These are phyloP conservation scores for Pteronotus mesoamericanus DNA, from an alignment of 2,797 vertebrate species.

Conservation along the genomic window DNA sequence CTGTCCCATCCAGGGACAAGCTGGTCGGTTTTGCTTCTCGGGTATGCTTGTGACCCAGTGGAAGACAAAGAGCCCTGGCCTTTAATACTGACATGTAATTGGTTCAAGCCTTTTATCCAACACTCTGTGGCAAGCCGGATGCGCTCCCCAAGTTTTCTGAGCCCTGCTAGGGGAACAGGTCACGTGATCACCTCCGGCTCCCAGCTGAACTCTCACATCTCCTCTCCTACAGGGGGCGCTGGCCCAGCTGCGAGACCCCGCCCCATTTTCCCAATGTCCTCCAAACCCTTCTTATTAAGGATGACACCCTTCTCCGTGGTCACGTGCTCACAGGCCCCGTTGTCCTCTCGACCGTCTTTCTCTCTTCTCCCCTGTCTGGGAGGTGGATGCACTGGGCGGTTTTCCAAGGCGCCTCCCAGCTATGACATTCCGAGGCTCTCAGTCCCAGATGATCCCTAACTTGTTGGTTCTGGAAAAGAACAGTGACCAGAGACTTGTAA, in stretches of 20 bases:
- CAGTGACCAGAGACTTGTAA: not conserved
- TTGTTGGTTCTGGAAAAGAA: not conserved
- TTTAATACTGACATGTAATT: not conserved
- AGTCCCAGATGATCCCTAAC: accelerated
- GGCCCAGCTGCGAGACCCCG: not conserved
- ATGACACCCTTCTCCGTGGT: not conserved
- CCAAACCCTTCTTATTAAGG: no score
- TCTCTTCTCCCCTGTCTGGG: not conserved
- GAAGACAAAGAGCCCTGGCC: not conserved
- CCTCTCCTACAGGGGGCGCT: not conserved
- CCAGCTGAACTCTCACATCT: accelerated
- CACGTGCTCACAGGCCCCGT: accelerated
- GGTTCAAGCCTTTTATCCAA: not conserved
- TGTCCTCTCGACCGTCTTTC: not conserved
- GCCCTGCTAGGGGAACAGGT: not conserved
- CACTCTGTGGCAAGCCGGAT: not conserved
- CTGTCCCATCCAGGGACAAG: not conserved
- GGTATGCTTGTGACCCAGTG: not conserved
- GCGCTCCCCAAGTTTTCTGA: not conserved
- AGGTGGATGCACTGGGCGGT: not conserved
- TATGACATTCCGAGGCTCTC: not conserved
- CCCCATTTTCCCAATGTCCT: not conserved
- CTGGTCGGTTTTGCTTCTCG: not conserved
- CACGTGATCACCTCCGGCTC: accelerated
- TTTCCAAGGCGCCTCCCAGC: not conserved